A percentile compares a stretch with the other conserved stretches of the same genome.
phyloP scores from a whole-genome alignment of 2,888 invertebrate genomes.

The Phaedon cochleariae region DNA sequence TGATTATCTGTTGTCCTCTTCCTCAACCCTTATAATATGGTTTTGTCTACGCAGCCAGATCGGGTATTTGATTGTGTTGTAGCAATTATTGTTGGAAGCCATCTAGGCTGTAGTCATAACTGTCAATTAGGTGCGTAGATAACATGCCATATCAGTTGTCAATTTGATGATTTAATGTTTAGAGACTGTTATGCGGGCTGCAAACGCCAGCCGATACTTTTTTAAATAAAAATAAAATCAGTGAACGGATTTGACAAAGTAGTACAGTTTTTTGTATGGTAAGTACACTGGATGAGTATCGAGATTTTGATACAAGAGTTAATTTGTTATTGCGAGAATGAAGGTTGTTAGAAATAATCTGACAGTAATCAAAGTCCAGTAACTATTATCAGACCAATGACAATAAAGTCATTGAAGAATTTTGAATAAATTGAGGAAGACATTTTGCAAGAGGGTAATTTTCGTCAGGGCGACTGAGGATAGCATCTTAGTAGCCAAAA shows the following conservation, averaged over 20 bases:
- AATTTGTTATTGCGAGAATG: too few species aligned
- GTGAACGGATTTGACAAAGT: slow-evolving; percentile 1
- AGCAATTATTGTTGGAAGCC: slow-evolving; percentile 55
- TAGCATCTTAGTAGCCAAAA: too few species aligned
- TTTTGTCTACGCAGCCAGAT: slow-evolving; percentile 43
- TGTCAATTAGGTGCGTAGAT: slow-evolving; percentile 61
- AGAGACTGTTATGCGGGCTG: slow-evolving; percentile 61
- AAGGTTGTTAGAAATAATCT: too few species aligned
- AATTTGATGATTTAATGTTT: slow-evolving; percentile 59
- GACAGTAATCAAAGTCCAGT: too few species aligned
- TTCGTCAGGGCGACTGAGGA: too few species aligned
- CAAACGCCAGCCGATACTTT: slow-evolving; percentile 33
- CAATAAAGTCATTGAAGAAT: too few species aligned
- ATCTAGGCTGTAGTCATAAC: slow-evolving; percentile 56
- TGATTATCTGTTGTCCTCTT: slow-evolving; percentile 21
- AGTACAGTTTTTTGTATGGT: neutral
- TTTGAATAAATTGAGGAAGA: too few species aligned
- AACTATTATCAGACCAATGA: too few species aligned
- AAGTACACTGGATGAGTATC: too few species aligned
- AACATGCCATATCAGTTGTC: slow-evolving; percentile 61
- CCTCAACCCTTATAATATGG: slow-evolving; percentile 16
- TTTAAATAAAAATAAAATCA: neutral
- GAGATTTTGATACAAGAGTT: too few species aligned
- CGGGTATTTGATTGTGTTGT: slow-evolving; percentile 58
- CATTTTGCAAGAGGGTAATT: too few species aligned